Base-by-base conservation (phyloP, 2,888 invertebrate genomes). In the Caenorhabditis parvicauda region DNA sequence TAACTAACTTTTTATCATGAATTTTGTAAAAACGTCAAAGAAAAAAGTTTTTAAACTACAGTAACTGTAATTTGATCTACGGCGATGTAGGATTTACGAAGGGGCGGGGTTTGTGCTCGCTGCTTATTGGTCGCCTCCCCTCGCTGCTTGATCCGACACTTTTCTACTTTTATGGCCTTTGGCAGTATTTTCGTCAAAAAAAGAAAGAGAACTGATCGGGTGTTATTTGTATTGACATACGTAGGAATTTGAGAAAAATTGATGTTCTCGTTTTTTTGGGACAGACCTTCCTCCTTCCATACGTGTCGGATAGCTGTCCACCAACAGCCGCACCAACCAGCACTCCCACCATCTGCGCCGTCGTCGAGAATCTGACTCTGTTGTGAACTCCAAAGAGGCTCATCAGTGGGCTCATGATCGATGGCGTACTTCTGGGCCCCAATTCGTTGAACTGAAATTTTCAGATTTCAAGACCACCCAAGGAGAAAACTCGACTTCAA, bases 281-380 rank as follows among this genome's bases (percentile, higher is more conserved):
- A n/a, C n/a, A n/a, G 9, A 70, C 70, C 50, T 53, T 61, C 29
- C 56, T 58, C 14, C 72, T 55, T 22, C 72, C 72, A 54, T 67
- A 70, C 24, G 58, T 51, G 55, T 72, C 72, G 0, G 64, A 62
- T 12, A 67, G 21, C 29, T 72, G 70, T 6, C 72, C 72, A n/a
- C 60, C 63, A 2, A 66, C 43, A 2, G 67, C 64, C 5, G 67
- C 57, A 6, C 70, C 70, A 5, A 67, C 27, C 55, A 72, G 59
- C 24, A 72, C 47, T 19, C 70, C 70, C n/a, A 72, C 50, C 72
- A 72, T 72, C 39, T 72, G 64, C 5, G 57, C 46, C 1, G 67
- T 70, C 14, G 70, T 70, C 19, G 62, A 62, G 44, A 67, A 61
- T 41, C 55, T 48, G 9, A 67, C 59, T 39, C 67, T 58, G 38